Conservation (phyloP, 1,140 invertebrate species). For the Drosophila ambigua region DNA sequence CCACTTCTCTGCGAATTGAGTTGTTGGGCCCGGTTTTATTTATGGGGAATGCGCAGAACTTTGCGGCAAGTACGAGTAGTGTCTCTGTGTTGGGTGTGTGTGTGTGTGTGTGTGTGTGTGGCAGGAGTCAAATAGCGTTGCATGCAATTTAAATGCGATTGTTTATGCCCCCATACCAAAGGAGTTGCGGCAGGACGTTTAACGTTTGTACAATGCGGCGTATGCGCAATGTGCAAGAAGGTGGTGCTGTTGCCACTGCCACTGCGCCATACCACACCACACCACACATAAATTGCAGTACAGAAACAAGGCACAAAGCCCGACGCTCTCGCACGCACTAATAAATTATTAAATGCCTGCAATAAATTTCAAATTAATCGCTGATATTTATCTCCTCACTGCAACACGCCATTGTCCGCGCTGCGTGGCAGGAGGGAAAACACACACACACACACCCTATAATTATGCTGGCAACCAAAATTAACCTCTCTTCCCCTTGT, state of each 20-base stretch:
- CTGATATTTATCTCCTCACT: constrained; percentile 80
- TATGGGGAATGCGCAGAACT: constrained; percentile 59
- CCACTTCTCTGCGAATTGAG: constrained; percentile 56
- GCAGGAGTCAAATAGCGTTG: constrained; percentile 73
- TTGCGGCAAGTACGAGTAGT: constrained; percentile 3
- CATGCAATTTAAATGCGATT: constrained; percentile 79
- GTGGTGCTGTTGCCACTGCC: constrained; percentile 19
- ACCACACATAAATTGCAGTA: constrained; percentile 51
- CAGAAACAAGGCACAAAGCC: constrained; percentile 47
- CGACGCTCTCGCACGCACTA: constrained; percentile 60
- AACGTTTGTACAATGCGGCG: constrained; percentile 68
- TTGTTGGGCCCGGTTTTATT: constrained; percentile 71
- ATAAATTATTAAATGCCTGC: constrained; percentile 81
- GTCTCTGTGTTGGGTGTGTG: neutral
- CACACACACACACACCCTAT: constrained; percentile 20
- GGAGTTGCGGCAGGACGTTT: constrained; percentile 44
- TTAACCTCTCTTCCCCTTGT: constrained; percentile 16
- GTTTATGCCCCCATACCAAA: constrained; percentile 51
- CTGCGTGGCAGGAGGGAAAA: constrained; percentile 17
- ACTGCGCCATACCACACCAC: constrained; percentile 26
- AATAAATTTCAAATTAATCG: constrained; percentile 83
- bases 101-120: constrained; percentile 9
- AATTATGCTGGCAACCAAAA: constrained; percentile 61
- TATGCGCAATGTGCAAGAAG: constrained; percentile 65
- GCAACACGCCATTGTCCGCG: constrained; percentile 37